Evolutionary conservation across 2,113 vertebrate species (phyloP).

Genomic region (Stigmatopora argus): DNA sequence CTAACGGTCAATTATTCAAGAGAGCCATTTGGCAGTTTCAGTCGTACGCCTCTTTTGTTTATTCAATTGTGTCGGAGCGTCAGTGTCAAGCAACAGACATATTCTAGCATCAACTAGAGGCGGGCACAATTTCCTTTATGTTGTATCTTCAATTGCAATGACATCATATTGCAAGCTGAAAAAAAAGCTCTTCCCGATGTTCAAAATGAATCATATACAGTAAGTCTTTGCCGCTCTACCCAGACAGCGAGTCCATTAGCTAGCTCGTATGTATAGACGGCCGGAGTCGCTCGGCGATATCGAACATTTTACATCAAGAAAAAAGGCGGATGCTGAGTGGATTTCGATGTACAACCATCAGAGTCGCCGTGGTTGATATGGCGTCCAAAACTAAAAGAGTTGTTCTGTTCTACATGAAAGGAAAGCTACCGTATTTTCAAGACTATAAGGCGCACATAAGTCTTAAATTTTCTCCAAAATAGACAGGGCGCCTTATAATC

Average conservation of each 20-base stretch:
- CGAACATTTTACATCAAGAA: slow-evolving; percentile 1
- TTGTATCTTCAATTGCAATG: slow-evolving; percentile 31
- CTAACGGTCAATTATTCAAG: slow-evolving; percentile 70
- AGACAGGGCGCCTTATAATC: too few species aligned
- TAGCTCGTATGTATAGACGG: slow-evolving; percentile 17
- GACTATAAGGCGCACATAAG: too few species aligned
- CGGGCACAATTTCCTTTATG: slow-evolving; percentile 18
- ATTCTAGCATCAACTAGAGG: slow-evolving; percentile 40
- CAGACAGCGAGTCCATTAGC: slow-evolving; percentile 30
- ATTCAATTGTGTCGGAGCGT: slow-evolving; percentile 57
- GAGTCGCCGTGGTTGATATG: too few species aligned
- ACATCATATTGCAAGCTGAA: slow-evolving; percentile 21
- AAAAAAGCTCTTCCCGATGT: slow-evolving; percentile 17
- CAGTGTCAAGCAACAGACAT: slow-evolving; percentile 51
- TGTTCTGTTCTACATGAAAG: too few species aligned
- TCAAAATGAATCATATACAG: background rate
- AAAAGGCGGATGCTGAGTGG: background rate
- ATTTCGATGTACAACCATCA: too few species aligned
- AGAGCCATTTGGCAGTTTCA: slow-evolving; percentile 48
- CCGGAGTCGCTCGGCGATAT: background rate
- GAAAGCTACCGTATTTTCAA: too few species aligned
- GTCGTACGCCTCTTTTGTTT: slow-evolving; percentile 52
- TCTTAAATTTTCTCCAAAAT: too few species aligned
- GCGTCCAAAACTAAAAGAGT: too few species aligned
- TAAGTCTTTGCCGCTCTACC: slow-evolving; percentile 22